phyloP scores from a whole-genome alignment of 2,113 vertebrate genomes.

The Aegotheles bennettii region DNA sequence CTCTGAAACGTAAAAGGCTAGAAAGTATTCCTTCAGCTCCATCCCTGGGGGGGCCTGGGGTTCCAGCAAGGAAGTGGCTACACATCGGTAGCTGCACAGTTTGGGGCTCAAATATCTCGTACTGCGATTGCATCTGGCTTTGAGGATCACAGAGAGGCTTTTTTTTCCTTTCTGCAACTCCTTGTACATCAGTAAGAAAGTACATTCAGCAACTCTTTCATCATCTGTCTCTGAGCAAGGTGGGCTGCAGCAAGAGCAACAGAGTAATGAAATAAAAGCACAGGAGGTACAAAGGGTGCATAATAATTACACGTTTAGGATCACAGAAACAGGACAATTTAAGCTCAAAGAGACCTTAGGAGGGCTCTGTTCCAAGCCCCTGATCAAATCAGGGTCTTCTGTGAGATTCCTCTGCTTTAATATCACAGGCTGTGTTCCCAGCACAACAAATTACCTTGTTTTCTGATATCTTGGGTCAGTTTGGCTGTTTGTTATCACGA shows the following conservation, averaged over 20 bases:
- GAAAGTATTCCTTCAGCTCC: conserved; percentile 58
- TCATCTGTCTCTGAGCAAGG: neutral
- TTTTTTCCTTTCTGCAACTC: neutral
- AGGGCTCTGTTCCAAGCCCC: neutral
- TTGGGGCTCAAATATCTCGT: neutral
- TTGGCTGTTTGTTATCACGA: neutral
- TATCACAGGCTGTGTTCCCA: neutral
- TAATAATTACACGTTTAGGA: neutral
- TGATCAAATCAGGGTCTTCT: neutral
- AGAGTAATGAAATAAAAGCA: neutral
- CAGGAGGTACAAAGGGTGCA: neutral
- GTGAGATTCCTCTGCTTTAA: neutral
- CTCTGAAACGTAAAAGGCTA: conserved; percentile 49
- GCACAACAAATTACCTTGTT: neutral
- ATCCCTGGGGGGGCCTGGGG: conserved; percentile 32
- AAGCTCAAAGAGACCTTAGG: neutral
- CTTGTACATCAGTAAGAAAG: neutral
- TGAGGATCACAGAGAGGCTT: neutral
- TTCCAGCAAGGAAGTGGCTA: conserved; percentile 47
- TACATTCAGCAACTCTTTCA: conserved; percentile 1
- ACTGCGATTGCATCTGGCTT: neutral
- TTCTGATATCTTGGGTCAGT: neutral
- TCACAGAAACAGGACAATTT: neutral
- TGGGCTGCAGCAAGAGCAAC: neutral
- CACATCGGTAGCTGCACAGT: neutral